Conservation (phyloP, 2,113 vertebrate species). For the Lagopus muta region DNA sequence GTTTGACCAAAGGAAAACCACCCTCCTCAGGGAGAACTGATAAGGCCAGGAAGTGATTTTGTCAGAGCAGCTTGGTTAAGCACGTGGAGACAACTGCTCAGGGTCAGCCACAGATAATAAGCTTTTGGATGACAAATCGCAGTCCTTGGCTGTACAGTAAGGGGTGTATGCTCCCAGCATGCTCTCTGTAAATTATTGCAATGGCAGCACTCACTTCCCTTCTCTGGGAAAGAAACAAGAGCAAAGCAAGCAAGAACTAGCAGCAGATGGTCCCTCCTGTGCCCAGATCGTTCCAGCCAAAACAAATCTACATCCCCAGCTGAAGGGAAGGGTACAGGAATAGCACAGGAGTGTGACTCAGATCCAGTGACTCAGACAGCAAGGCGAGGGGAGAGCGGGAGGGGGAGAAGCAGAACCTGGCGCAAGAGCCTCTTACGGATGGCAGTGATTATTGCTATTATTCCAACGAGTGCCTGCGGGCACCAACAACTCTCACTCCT, state of each 20-base stretch:
- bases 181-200: slow-evolving; percentile 57
- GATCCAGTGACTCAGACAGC: slow-evolving; percentile 74
- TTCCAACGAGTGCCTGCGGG: slow-evolving; percentile 44
- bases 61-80: slow-evolving; percentile 13
- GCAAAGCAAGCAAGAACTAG: slow-evolving; percentile 60
- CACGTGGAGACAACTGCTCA: slow-evolving; percentile 8
- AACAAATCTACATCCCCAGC: slow-evolving; percentile 66
- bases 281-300: slow-evolving; percentile 64
- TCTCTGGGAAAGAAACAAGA: slow-evolving; percentile 54
- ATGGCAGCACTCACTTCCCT: slow-evolving; percentile 55
- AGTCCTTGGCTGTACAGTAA: slow-evolving; percentile 43
- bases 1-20: background rate
- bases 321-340: slow-evolving; percentile 68
- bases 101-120: slow-evolving; percentile 39
- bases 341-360: slow-evolving; percentile 76
- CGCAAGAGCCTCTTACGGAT: slow-evolving; percentile 55
- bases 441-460: slow-evolving; percentile 69
- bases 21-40: background rate
- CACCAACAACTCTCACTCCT: slow-evolving; percentile 45
- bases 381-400: slow-evolving; percentile 56
- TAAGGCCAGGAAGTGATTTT: background rate
- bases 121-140: slow-evolving; percentile 61
- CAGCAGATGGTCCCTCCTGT: slow-evolving; percentile 69
- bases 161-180: slow-evolving; percentile 37
- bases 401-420: slow-evolving; percentile 67